These are phyloP conservation scores for Montipora foliosa DNA, from an alignment of 64 coral and sea anemone genomes.

Conservation along the genomic window DNA sequence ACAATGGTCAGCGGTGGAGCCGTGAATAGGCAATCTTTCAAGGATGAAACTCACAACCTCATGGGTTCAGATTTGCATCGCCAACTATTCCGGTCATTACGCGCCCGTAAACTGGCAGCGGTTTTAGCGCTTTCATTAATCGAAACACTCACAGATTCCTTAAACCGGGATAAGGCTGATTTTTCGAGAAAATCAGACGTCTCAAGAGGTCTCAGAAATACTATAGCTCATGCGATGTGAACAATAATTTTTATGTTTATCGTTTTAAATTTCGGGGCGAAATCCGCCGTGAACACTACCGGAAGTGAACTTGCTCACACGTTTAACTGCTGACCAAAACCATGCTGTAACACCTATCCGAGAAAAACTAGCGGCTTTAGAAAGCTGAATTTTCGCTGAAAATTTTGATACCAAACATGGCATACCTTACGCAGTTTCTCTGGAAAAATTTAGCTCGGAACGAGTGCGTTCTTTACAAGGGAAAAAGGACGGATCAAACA, in stretches of 20 bases:
- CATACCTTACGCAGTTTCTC: not conserved
- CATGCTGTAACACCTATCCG: not conserved
- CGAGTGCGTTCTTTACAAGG: not conserved
- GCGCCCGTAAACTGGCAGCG: too few species aligned
- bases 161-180: conserved; percentile 21
- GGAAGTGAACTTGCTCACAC: not conserved
- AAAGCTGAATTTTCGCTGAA: conserved; percentile 7
- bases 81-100: too few species aligned
- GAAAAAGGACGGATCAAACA: too few species aligned
- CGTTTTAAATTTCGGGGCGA: conserved; percentile 1
- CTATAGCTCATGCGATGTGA: not conserved
- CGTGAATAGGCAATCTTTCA: too few species aligned
- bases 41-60: too few species aligned
- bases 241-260: conserved; percentile 8
- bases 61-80: too few species aligned
- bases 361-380: not conserved
- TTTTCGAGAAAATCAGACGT: conserved; percentile 16
- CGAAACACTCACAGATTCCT: conserved; percentile 11
- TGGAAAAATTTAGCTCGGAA: not conserved
- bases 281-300: not conserved
- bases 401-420: conserved; percentile 19
- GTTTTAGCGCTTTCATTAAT: not conserved
- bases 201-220: conserved; percentile 13
- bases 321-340: conserved; percentile 13
- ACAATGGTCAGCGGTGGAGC: too few species aligned